phyloP scores from a whole-genome alignment of 2,888 invertebrate species.

The Drosophila borborema region DNA sequence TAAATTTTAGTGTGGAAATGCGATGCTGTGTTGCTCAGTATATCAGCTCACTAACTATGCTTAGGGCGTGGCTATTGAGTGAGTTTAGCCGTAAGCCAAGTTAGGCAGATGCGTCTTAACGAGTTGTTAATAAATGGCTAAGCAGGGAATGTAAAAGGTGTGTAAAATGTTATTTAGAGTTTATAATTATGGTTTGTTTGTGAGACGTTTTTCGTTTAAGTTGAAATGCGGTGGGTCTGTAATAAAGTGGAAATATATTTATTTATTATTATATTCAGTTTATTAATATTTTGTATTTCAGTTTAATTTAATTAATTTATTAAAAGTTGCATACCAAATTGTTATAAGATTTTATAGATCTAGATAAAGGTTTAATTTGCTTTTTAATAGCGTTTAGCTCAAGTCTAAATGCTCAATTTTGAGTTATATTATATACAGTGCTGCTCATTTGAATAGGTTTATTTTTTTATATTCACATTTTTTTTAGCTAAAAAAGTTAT shows the following conservation, averaged over 20 bases:
- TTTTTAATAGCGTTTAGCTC: too few species aligned
- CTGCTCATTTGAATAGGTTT: too few species aligned
- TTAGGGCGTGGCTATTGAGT: background rate
- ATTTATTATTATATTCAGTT: background rate
- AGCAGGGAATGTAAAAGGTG: background rate
- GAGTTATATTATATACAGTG: too few species aligned
- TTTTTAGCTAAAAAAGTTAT: too few species aligned
- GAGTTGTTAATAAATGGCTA: background rate
- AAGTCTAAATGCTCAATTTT: too few species aligned
- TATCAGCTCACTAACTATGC: background rate
- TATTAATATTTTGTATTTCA: background rate
- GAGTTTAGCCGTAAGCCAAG: background rate
- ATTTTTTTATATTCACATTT: too few species aligned
- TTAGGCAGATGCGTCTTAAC: background rate
- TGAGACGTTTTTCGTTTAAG: background rate
- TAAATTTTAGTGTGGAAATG: constrained; percentile 10
- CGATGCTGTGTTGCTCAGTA: background rate
- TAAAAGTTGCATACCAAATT: too few species aligned
- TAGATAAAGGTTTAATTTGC: too few species aligned
- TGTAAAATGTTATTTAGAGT: background rate
- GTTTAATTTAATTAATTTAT: too few species aligned
- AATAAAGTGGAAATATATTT: background rate
- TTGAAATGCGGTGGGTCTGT: background rate
- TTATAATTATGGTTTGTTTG: background rate
- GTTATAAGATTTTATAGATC: too few species aligned